phyloP scores from a whole-genome alignment of 1,140 invertebrate species.

The Zaprionus nigranus region DNA sequence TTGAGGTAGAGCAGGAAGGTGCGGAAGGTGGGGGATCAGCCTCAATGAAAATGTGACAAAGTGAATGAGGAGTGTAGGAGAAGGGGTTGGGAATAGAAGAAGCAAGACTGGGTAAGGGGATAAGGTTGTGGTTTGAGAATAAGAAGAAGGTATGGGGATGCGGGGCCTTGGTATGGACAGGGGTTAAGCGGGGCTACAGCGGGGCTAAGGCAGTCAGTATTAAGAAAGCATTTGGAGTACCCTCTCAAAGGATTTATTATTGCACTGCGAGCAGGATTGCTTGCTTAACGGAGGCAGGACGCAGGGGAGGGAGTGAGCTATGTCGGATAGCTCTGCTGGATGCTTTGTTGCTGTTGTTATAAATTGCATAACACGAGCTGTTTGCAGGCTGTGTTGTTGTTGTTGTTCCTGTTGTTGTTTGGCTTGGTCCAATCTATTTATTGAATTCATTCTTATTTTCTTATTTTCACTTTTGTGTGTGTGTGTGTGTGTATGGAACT shows the following conservation, averaged over 20 bases:
- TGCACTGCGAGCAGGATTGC: conserved; percentile 32
- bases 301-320: no score
- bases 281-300: neutral
- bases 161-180: no score
- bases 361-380: conserved; percentile 46
- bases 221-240: conserved; percentile 56
- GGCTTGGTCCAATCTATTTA: conserved; percentile 39
- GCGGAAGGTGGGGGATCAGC: no score
- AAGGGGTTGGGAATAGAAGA: no score
- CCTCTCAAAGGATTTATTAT: conserved; percentile 64
- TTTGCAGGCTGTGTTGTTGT: conserved; percentile 5
- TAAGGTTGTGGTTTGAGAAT: no score
- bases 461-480: conserved; percentile 1
- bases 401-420: conserved; percentile 11
- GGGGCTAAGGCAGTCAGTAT: conserved; percentile 24
- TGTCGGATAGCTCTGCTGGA: conserved; percentile 2
- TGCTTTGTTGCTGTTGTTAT: conserved; percentile 16
- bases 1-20: no score
- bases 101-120: no score
- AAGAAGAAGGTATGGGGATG: no score
- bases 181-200: neutral
- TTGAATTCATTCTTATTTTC: conserved; percentile 25
- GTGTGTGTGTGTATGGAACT: conserved; percentile 1
- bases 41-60: no score
- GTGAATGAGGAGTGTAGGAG: no score